Evolutionary conservation across 23 tunicate genomes (phyloP).

Genomic region (Botrylloides violaceus): DNA sequence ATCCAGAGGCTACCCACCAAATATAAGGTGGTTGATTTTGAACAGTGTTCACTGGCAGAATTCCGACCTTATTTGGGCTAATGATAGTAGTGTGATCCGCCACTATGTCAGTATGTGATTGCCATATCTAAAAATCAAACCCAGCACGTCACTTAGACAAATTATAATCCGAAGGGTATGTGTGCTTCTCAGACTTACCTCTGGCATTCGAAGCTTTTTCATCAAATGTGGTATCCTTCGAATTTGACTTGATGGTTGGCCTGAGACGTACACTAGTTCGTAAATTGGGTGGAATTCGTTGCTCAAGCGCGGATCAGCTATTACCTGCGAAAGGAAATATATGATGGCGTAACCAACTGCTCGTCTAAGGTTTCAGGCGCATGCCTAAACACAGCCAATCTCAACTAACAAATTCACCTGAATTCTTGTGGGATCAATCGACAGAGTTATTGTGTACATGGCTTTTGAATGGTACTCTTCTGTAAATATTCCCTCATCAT

Average conservation of each 20-base stretch:
- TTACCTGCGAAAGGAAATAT: slow-evolving; percentile 30
- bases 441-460: slow-evolving; percentile 13
- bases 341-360: background rate
- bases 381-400: background rate
- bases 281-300: slow-evolving; percentile 31
- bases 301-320: slow-evolving; percentile 56
- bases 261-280: slow-evolving; percentile 64
- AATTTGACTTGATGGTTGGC: slow-evolving; percentile 53
- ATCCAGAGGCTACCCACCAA: slow-evolving; percentile 96
- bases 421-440: slow-evolving; percentile 10
- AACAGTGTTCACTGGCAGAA: slow-evolving; percentile 57
- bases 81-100: slow-evolving; percentile 29
- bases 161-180: background rate
- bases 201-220: slow-evolving; percentile 36
- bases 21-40: slow-evolving; percentile 68
- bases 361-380: background rate
- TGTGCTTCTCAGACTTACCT: slow-evolving; percentile 35
- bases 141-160: no score
- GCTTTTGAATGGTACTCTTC: slow-evolving; percentile 6
- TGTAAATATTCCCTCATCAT: background rate
- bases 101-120: slow-evolving; percentile 32
- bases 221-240: slow-evolving; percentile 46
- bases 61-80: slow-evolving; percentile 66
- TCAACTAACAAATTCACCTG: slow-evolving; percentile 5
- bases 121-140: slow-evolving; percentile 33